phyloP scores from a whole-genome alignment of 2,888 invertebrate genomes.

The Cephus rjabovi region DNA sequence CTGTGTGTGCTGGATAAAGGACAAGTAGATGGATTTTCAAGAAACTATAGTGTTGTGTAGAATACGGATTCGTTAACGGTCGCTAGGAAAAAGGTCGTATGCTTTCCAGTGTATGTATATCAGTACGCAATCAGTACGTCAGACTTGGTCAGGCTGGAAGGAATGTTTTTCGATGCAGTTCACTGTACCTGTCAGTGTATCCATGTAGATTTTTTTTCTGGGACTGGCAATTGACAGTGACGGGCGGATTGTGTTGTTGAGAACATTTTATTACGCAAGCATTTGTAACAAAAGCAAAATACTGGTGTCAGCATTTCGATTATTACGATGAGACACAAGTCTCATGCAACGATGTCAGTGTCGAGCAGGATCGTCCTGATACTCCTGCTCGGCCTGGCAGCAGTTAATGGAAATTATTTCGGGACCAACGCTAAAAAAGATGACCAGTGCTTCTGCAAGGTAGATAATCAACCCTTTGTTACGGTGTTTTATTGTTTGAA shows the following conservation, averaged over 20 bases:
- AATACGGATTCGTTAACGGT: neutral
- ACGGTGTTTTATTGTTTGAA: neutral
- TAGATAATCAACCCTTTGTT: slow-evolving; percentile 26
- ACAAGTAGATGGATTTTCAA: neutral
- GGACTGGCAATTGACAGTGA: neutral
- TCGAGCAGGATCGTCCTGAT: slow-evolving; percentile 22
- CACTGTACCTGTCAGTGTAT: neutral
- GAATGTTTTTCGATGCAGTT: neutral
- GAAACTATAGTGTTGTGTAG: neutral
- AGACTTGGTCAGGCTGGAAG: neutral
- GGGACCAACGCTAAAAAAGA: slow-evolving; percentile 41
- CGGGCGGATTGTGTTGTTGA: neutral
- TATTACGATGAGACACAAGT: neutral
- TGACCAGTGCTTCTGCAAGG: slow-evolving; percentile 60
- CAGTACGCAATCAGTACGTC: neutral
- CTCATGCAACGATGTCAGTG: slow-evolving; percentile 32
- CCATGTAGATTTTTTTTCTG: neutral
- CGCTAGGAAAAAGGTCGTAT: neutral
- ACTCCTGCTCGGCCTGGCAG: slow-evolving; percentile 22
- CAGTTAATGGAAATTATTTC: slow-evolving; percentile 48
- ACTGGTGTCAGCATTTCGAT: slow-evolving; percentile 2
- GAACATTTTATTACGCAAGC: neutral
- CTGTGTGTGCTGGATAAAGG: neutral
- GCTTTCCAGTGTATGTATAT: neutral
- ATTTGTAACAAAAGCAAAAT: neutral